A percentile compares a stretch with the other conserved stretches of the same genome.
These are phyloP conservation scores for Epicauta chinensis DNA, from an alignment of 1,140 invertebrate genomes.

Conservation along the genomic window DNA sequence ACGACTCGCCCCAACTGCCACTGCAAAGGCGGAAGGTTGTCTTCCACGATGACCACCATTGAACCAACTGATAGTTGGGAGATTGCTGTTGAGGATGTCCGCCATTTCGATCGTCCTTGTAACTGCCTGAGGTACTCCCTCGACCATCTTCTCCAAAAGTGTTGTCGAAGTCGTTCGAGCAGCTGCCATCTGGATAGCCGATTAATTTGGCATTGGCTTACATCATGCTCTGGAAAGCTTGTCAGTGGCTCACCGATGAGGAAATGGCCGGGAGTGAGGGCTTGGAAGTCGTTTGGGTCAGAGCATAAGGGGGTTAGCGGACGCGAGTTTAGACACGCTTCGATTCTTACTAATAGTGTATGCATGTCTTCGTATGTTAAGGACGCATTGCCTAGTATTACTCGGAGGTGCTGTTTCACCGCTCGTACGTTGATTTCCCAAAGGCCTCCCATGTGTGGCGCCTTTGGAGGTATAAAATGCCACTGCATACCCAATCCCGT, in stretches of 20 bases:
- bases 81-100: too few relatives aligned
- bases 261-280: conserved; percentile 40
- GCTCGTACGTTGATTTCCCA: conserved; percentile 1
- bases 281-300: conserved; percentile 26
- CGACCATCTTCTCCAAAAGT: conserved; percentile 37
- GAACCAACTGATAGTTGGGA: too few relatives aligned
- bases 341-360: conserved; percentile 25
- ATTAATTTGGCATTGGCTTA: conserved; percentile 18
- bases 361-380: conserved; percentile 31
- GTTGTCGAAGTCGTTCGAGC: conserved; percentile 14
- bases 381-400: conserved; percentile 20
- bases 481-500: conserved; percentile 26
- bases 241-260: conserved; percentile 35
- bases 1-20: too few relatives aligned
- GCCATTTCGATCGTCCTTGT: conserved; percentile 9
- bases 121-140: conserved; percentile 32
- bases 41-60: too few relatives aligned
- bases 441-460: conserved; percentile 42
- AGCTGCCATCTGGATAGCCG: conserved; percentile 27
- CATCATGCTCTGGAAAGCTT: conserved; percentile 15
- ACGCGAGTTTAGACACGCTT: conserved; percentile 35
- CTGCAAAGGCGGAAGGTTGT: too few relatives aligned
- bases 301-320: conserved; percentile 30
- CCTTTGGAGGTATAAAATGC: conserved; percentile 41
- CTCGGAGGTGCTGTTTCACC: conserved; percentile 1